These are phyloP conservation scores for Geophilus truncorum DNA, from an alignment of 2,888 invertebrate genomes.

Conservation along the genomic window DNA sequence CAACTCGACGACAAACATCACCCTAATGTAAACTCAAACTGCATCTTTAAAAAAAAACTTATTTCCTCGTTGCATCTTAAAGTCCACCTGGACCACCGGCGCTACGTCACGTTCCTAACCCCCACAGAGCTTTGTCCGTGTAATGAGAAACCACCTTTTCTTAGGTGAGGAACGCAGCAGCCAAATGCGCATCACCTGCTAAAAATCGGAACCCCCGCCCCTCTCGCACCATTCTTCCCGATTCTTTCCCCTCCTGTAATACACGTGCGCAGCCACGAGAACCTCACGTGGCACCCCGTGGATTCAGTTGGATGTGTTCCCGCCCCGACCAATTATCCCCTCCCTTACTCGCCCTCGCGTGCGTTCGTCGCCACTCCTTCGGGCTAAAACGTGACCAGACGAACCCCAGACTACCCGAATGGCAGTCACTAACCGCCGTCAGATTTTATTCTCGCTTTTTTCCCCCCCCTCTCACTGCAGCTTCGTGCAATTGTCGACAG, in stretches of 20 bases:
- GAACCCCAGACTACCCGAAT: not conserved
- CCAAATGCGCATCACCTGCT: not conserved
- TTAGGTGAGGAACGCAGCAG: not conserved
- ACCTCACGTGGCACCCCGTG: not conserved
- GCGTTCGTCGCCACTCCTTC: not conserved
- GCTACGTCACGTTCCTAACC: not conserved
- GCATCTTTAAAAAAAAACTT: too few species aligned
- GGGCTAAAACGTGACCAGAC: not conserved
- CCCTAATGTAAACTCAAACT: too few species aligned
- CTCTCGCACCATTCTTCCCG: too few species aligned
- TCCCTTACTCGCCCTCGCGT: not conserved
- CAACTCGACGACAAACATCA: too few species aligned
- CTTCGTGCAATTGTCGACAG: too few species aligned
- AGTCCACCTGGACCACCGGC: not conserved
- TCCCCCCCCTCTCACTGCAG: too few species aligned
- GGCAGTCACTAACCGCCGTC: not conserved
- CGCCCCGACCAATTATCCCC: not conserved
- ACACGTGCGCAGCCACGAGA: not conserved
- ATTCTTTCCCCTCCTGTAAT: not conserved
- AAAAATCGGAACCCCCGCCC: not conserved
- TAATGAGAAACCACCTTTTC: not conserved
- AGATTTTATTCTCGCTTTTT: not conserved
- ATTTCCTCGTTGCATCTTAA: too few species aligned
- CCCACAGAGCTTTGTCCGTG: not conserved
- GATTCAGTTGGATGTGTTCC: not conserved